Percentiles rank a stretch among this genome's conserved stretches.
These are phyloP conservation scores for Cyprinodon diabolis DNA, from an alignment of 2,797 vertebrate genomes.

Conservation along the genomic window DNA sequence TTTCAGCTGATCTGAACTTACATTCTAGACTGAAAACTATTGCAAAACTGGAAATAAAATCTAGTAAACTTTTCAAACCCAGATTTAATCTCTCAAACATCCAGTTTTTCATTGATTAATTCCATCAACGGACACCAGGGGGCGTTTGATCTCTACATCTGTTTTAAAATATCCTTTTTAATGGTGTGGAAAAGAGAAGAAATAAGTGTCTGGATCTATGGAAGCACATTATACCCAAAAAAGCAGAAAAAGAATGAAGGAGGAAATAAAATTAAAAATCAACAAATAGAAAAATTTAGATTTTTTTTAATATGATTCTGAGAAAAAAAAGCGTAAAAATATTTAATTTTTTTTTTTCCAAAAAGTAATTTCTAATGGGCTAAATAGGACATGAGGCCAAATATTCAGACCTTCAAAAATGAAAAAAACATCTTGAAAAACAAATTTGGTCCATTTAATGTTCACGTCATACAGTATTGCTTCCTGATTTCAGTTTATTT, in stretches of 20 bases:
- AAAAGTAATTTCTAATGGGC: too few relatives aligned
- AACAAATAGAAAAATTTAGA: too few relatives aligned
- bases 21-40: neutral
- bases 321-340: too few relatives aligned
- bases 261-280: neutral
- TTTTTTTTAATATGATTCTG: too few relatives aligned
- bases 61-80: too few relatives aligned
- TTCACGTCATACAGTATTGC: neutral
- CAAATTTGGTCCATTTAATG: neutral
- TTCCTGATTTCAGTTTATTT: neutral
- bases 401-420: neutral
- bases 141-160: neutral
- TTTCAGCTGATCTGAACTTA: constrained; percentile 10
- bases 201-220: neutral
- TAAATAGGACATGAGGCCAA: neutral
- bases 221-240: neutral
- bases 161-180: neutral
- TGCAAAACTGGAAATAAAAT: neutral
- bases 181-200: neutral
- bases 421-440: too few relatives aligned
- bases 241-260: neutral
- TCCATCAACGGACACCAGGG: neutral
- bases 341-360: too few relatives aligned
- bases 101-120: neutral
- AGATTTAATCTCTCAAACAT: neutral